Percentiles rank a stretch among this genome's conserved stretches.
Conservation (phyloP, 2,113 vertebrate species). For the Menura novaehollandiae region DNA sequence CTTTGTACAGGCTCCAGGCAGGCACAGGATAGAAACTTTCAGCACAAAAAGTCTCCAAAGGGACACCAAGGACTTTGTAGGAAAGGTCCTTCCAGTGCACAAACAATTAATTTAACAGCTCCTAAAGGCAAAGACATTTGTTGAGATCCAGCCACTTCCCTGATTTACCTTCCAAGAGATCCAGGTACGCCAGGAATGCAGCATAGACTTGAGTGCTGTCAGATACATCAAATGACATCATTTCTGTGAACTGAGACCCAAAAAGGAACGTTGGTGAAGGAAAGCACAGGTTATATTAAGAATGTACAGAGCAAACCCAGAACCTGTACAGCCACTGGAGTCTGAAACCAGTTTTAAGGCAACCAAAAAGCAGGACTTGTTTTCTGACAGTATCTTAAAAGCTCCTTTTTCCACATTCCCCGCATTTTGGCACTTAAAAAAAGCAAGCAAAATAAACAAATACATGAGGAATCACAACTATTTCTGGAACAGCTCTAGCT, state of each 20-base stretch:
- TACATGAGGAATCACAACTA: background rate
- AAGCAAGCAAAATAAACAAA: background rate
- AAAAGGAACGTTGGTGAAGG: background rate
- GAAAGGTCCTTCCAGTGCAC: background rate
- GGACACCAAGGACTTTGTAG: background rate
- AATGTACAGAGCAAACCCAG: background rate
- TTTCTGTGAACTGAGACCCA: conserved; percentile 81
- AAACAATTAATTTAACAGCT: background rate
- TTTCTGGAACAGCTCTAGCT: background rate
- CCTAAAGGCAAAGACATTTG: background rate
- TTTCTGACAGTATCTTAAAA: background rate
- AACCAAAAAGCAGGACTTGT: background rate
- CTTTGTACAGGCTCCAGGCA: background rate
- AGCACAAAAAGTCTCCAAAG: background rate
- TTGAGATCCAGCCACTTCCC: background rate
- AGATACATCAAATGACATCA: conserved; percentile 82
- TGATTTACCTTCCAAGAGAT: conserved; percentile 87
- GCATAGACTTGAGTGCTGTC: conserved; percentile 84
- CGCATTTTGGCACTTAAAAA: background rate
- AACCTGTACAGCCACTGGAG: background rate
- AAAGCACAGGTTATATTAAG: background rate
- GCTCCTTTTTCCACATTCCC: background rate
- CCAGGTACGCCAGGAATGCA: conserved; percentile 91
- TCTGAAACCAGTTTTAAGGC: background rate
- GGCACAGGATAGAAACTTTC: background rate